These are phyloP conservation scores for Apotomis betuletana DNA, from an alignment of 2,888 invertebrate species.

Conservation along the genomic window DNA sequence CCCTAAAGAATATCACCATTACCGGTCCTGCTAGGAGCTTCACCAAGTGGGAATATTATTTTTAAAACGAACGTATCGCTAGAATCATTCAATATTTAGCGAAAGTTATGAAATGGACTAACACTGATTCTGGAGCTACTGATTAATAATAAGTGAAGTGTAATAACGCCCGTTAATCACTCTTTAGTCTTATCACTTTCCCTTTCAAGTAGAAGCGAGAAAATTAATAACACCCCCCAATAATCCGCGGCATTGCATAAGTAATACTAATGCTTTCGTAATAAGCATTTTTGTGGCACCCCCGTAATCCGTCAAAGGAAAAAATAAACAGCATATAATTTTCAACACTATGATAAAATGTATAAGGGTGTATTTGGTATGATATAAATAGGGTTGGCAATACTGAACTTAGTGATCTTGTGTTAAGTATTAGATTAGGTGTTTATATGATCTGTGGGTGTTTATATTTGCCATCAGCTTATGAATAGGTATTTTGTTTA, in stretches of 20 bases:
- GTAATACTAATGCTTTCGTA: conserved; percentile 33
- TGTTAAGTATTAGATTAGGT: conserved; percentile 2
- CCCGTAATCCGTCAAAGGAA: conserved; percentile 35
- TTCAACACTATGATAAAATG: conserved; percentile 4
- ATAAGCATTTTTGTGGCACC: conserved; percentile 36
- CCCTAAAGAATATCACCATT: no score
- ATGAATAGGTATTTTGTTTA: no score
- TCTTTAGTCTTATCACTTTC: conserved; percentile 37
- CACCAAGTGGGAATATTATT: no score
- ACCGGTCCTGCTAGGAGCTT: no score
- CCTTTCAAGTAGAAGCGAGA: conserved; percentile 26
- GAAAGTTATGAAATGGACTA: no score
- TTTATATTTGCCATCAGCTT: neutral
- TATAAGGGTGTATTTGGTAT: conserved; percentile 8
- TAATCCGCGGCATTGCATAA: conserved; percentile 19
- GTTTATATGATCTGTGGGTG: neutral
- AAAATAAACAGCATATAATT: conserved; percentile 27
- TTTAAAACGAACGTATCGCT: no score
- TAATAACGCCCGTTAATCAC: conserved; percentile 41
- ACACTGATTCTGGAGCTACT: neutral
- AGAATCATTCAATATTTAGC: no score
- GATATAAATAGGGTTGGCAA: conserved; percentile 12
- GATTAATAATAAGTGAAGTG: conserved; percentile 41
- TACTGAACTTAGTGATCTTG: conserved; percentile 7
- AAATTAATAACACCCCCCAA: conserved; percentile 37